Conservation (phyloP, 2,113 vertebrate species). For the Anolis carolinensis region DNA sequence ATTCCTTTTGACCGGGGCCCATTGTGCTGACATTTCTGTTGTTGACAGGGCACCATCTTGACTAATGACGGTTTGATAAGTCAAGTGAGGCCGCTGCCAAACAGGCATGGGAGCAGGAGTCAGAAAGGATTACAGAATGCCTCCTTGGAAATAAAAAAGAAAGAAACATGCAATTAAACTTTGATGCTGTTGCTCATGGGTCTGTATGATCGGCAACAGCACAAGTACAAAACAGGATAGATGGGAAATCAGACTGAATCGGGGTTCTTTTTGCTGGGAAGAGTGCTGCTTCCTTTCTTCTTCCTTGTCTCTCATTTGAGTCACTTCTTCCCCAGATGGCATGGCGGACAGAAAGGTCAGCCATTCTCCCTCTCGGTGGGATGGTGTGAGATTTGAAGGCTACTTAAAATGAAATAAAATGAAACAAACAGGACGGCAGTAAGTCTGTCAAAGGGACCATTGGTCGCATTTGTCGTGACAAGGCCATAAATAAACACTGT, state of each 20-base stretch:
- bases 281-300: no score
- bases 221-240: neutral
- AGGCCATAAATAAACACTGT: slow-evolving; percentile 20
- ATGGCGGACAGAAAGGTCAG: slow-evolving; percentile 53
- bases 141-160: slow-evolving; percentile 50
- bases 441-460: slow-evolving; percentile 51
- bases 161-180: slow-evolving; percentile 57
- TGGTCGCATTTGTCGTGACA: slow-evolving; percentile 33
- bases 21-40: slow-evolving; percentile 72
- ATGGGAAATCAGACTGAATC: slow-evolving; percentile 40
- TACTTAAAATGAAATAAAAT: slow-evolving; percentile 50
- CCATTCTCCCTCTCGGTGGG: slow-evolving; percentile 53
- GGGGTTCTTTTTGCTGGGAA: neutral
- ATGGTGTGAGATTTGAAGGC: slow-evolving; percentile 53
- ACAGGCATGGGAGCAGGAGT: slow-evolving; percentile 59
- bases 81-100: slow-evolving; percentile 63
- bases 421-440: slow-evolving; percentile 51
- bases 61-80: slow-evolving; percentile 78
- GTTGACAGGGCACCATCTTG: slow-evolving; percentile 77
- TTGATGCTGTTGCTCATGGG: slow-evolving; percentile 39
- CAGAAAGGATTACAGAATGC: slow-evolving; percentile 65
- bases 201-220: slow-evolving; percentile 31
- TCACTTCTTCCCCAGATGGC: slow-evolving; percentile 32
- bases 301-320: slow-evolving; percentile 11
- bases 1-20: slow-evolving; percentile 72